Percentiles rank a stretch among this genome's conserved stretches.
Conservation (phyloP, 2,888 invertebrate species). For the Ceraclea dissimilis region DNA sequence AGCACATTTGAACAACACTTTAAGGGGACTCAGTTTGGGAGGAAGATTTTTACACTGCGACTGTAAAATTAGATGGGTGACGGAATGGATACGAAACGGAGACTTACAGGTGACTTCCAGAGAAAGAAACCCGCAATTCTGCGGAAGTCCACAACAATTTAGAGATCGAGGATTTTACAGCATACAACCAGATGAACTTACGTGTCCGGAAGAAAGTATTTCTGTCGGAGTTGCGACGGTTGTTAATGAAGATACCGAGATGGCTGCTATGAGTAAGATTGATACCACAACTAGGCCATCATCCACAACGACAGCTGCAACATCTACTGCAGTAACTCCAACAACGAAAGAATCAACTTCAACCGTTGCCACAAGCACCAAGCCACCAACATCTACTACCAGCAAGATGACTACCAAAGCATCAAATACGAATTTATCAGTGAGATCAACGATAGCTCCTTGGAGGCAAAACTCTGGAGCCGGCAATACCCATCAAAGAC, state of each 20-base stretch:
- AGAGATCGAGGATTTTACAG: constrained; percentile 80
- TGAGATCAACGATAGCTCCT: constrained; percentile 40
- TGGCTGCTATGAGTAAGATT: constrained; percentile 28
- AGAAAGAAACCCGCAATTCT: constrained; percentile 88
- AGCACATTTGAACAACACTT: constrained; percentile 68
- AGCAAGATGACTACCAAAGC: constrained; percentile 26
- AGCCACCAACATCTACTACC: constrained; percentile 28
- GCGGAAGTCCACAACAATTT: constrained; percentile 74
- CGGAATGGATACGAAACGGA: constrained; percentile 80
- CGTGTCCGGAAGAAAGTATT: constrained; percentile 44
- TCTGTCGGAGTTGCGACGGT: constrained; percentile 50
- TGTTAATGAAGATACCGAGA: constrained; percentile 37
- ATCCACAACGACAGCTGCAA: constrained; percentile 30
- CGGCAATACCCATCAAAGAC: constrained; percentile 49
- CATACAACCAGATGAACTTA: constrained; percentile 69
- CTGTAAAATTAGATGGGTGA: constrained; percentile 80
- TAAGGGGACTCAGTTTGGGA: constrained; percentile 80
- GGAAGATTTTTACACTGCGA: constrained; percentile 85
- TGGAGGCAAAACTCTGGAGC: constrained; percentile 45
- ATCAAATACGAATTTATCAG: constrained; percentile 28
- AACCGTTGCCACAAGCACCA: constrained; percentile 25
- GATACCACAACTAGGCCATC: constrained; percentile 33
- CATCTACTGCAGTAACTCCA: constrained; percentile 31
- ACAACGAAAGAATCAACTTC: constrained; percentile 29
- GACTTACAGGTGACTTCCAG: constrained; percentile 89